Base-by-base conservation (phyloP, 2,113 vertebrate species). In the Steatornis caripensis region DNA sequence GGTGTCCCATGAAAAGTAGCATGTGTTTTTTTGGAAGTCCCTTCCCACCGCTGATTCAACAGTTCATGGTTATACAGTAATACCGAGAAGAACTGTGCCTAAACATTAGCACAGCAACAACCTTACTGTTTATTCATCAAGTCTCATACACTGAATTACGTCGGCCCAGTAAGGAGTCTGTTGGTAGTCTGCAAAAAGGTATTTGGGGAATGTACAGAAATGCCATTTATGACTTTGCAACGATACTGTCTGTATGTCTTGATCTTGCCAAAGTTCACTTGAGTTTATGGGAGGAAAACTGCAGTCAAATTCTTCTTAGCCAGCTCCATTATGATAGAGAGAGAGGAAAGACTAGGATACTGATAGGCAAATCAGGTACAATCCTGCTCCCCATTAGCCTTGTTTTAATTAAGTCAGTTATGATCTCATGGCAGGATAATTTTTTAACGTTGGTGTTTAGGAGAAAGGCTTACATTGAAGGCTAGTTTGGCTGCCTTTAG, bases 341-440 rank as follows among this genome's bases (percentile, higher is more conserved):
- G 41, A 82, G 69, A 83, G n/a, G n/a, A 82, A 66, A 84, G 57
- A 95, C 55, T 0, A 86, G 51, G 82, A 83, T 62, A 66, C 27
- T 54, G 48, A 65, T 72, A 87, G 55, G 68, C 70, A 94, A 60
- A 88, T 82, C 87, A 97, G 94, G 96, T 96, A 94, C 83, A 95
- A 91, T 93, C 76, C 88, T 93, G 85, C 92, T 69, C 64, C 87
- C 92, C 85, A 89, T 89, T 69, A 95, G 83, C 36, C 89, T 93
- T 87, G 60, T 68, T 96, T 94, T 94, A 92, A 94, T 93, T 86
- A 77, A 94, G 45, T 62, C 22, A 7, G 87, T 68, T 75, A 92
- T 97, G 97, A 98, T 70, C 93, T 98, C 97, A 98, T 9, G 13
- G 74, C 74, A 85, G 87, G 93, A 36, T 91, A 86, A 97, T 97